phyloP scores from a whole-genome alignment of 2,888 invertebrate species.

The Ptilodon capucinus region DNA sequence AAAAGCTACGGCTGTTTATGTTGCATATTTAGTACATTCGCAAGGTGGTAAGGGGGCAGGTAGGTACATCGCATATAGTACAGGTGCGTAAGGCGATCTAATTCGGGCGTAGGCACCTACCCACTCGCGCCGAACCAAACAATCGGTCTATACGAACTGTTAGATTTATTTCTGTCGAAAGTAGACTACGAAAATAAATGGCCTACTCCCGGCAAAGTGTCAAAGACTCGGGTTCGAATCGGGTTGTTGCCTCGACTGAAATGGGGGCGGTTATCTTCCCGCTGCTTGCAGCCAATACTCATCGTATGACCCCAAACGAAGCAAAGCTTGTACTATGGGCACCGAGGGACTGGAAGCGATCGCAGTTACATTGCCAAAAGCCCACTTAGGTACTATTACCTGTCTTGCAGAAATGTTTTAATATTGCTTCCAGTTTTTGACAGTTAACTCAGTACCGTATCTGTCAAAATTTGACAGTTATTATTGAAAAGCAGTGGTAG shows the following conservation, averaged over 20 bases:
- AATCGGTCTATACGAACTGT: conserved; percentile 55
- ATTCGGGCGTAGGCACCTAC: conserved; percentile 21
- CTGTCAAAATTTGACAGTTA: too few relatives aligned
- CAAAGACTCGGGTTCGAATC: conserved; percentile 56
- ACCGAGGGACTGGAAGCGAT: too few relatives aligned
- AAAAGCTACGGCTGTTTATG: too few relatives aligned
- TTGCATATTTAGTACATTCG: conserved; percentile 2
- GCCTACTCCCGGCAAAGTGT: conserved; percentile 61
- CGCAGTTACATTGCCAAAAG: too few relatives aligned
- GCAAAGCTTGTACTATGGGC: too few relatives aligned
- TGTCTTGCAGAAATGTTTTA: too few relatives aligned
- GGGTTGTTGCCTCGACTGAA: conserved; percentile 61
- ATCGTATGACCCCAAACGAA: too few relatives aligned
- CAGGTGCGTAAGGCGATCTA: conserved; percentile 16
- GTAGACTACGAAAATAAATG: conserved; percentile 61
- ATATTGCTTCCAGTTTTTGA: too few relatives aligned
- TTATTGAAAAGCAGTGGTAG: too few relatives aligned
- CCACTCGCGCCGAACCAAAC: conserved; percentile 37
- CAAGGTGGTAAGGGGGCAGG: too few relatives aligned
- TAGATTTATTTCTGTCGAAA: conserved; percentile 57
- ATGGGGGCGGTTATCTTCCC: conserved; percentile 55
- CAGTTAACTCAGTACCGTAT: too few relatives aligned
- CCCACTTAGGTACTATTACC: too few relatives aligned
- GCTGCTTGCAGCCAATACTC: conserved; percentile 37
- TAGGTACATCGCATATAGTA: neutral